Base-by-base conservation (phyloP, 1,140 invertebrate species). In the Conopomorpha cramerella region DNA sequence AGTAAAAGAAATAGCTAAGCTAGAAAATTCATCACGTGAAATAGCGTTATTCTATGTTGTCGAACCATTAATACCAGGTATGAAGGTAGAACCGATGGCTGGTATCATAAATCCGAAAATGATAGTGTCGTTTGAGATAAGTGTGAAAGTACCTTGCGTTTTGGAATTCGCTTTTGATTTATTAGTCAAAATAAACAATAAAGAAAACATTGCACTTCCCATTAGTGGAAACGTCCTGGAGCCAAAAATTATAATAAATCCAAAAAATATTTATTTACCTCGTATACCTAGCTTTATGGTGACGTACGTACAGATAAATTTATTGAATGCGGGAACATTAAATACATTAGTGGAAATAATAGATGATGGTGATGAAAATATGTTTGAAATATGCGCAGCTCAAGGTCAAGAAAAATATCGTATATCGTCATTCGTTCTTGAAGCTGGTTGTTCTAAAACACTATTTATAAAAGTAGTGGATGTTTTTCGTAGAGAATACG, bases 1-100 rank as follows among this genome's bases (percentile, higher is more conserved):
- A 47, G 58, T 55, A 2, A 40, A 49, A 13, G 60, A 68, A 51
- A 68, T 39, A 39, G 57, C 65, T 0, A 68, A 57, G 46, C 43
- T 74, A 23, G 67, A 74, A 51, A 74, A 74, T 45, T 60, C 61
- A 13, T 72, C 70, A 2, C 49, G 62, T 27, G 70, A 74, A 53
- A 47, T 74, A 28, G 67, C 63, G n/a, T 29, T 62, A 12, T 74
- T 74, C 49, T 41, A 68, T 46, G 53, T 74, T 10, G 51, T 70
- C 8, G 70, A 74, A 36, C 63, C 65, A 4, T 33, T 68, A 12
- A 57, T 74, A 18, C 63, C 63, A n/a, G 67, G 70, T 27, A 37
- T 72, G 18, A 60, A 25, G 39, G 60, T 74, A 34, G 49, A 62
- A 37, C 70, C 70, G 16, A 66, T 72, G 63, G 40, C 27, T 46